These are phyloP conservation scores for Antheraea mylitta DNA, from an alignment of 1,140 invertebrate genomes.

Conservation along the genomic window DNA sequence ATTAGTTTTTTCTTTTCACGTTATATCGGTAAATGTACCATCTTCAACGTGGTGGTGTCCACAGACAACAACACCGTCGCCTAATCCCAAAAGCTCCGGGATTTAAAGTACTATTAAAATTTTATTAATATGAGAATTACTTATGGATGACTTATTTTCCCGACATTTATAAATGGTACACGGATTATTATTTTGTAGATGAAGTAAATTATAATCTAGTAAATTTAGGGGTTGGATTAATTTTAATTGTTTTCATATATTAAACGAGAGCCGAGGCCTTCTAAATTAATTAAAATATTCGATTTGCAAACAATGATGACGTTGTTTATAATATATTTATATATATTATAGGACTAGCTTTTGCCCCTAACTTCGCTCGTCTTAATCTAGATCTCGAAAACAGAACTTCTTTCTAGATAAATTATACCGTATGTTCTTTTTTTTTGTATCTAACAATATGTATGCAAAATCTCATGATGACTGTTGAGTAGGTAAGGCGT, in stretches of 20 bases:
- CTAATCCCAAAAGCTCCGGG: constrained; percentile 31
- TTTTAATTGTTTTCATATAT: constrained; percentile 8
- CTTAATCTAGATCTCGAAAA: no score
- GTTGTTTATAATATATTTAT: no score
- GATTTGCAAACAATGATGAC: no score
- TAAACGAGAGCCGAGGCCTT: neutral
- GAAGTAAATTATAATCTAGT: constrained; percentile 29
- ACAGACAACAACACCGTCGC: constrained; percentile 10
- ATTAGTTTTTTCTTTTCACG: neutral
- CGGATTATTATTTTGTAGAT: constrained; percentile 30
- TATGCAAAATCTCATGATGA: no score
- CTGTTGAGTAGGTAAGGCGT: no score
- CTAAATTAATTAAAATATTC: neutral
- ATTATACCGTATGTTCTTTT: no score
- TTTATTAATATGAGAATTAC: constrained; percentile 33
- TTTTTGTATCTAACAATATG: no score
- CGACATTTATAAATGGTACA: constrained; percentile 29
- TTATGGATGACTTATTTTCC: constrained; percentile 18
- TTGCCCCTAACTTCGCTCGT: no score
- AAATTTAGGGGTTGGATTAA: constrained; percentile 22
- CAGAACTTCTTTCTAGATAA: no score
- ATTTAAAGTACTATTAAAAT: constrained; percentile 32
- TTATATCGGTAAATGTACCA: neutral
- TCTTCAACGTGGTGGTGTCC: neutral
- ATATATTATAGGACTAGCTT: no score